Evolutionary conservation across 2,797 vertebrate species (phyloP), one percentile per base, ranked within the genome.

Genomic region (Cottoperca gobio): DNA sequence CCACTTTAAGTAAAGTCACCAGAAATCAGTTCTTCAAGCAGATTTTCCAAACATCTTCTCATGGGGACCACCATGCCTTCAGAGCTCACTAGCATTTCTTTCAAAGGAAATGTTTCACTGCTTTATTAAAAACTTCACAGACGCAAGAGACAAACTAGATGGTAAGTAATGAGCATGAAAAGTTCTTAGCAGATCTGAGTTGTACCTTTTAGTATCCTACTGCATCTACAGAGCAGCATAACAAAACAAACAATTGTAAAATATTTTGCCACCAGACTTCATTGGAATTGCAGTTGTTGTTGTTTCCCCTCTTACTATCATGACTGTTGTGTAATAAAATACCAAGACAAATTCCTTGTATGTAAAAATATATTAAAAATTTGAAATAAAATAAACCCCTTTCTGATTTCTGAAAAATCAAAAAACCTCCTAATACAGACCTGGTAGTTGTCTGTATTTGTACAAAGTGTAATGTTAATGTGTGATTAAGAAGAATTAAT

Each of bases 31-130:
- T 53, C 23, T 40, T 66, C 13, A 54, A 61, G 55, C 48, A 8
- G 33, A 64, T 52, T 58, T 64, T 37, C 17, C 42, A 31, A n/a
- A 40, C 40, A 49, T 26, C 26, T 55, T n/a, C 68, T 63, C 49
- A 43, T 2, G 2, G 46, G 17, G 54, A 71, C 35, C n/a, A n/a
- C 5, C 4, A 6, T 28, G 53, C 11, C 37, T 45, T 49, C 23
- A 14, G 8, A 39, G 24, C 43, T 75, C 39, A 26, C 5, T 49
- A 33, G 49, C 24, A 39, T 43, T 43, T 54, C 21, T 64, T 52
- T 76, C 26, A 70, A 53, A 70, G 26, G 61, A 14, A 10, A 14
- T n/a, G 52, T 28, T 16, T 61, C 23, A 28, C 42, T 57, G 35
- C 50, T 57, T 50, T 23, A 62, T 50, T 49, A 24, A 40, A 54